phyloP scores from a whole-genome alignment of 53 echinoderm and acorn worm species.

The Holothuria leucospilota region DNA sequence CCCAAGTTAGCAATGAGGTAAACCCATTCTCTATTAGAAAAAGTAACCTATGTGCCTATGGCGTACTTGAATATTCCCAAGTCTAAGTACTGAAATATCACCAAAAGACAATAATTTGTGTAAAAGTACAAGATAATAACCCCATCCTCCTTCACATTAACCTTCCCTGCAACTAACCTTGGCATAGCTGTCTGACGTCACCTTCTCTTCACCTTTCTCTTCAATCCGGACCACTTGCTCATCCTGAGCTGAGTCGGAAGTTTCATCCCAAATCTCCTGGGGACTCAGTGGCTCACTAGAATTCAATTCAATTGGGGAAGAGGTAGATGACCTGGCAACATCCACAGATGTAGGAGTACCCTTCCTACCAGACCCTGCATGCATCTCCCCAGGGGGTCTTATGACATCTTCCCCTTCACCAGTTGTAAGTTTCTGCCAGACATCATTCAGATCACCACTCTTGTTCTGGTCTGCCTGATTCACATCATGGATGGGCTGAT shows the following conservation, averaged over 20 bases:
- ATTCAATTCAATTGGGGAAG: neutral
- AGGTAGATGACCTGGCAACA: too few relatives aligned
- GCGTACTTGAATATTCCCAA: too few relatives aligned
- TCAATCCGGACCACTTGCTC: slow-evolving; percentile 1
- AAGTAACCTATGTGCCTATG: too few relatives aligned
- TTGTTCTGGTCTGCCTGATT: neutral
- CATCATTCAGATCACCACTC: slow-evolving; percentile 1
- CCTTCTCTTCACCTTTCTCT: slow-evolving; percentile 56
- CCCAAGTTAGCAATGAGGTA: too few relatives aligned
- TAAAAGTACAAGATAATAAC: too few relatives aligned
- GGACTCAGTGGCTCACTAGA: slow-evolving; percentile 7
- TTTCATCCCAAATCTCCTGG: slow-evolving; percentile 29
- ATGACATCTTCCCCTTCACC: neutral
- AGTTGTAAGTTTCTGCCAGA: slow-evolving; percentile 28
- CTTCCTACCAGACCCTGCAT: neutral
- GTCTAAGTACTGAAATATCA: too few relatives aligned
- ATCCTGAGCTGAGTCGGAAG: neutral
- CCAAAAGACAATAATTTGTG: too few relatives aligned
- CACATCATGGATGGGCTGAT: neutral
- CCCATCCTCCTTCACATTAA: too few relatives aligned
- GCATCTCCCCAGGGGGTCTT: neutral
- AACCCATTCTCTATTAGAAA: too few relatives aligned
- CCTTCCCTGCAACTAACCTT: slow-evolving; percentile 56
- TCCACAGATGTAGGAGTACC: neutral
- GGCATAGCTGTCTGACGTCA: slow-evolving; percentile 74